These are phyloP conservation scores for Avahi laniger DNA, from an alignment of 2,797 vertebrate genomes.

Conservation along the genomic window DNA sequence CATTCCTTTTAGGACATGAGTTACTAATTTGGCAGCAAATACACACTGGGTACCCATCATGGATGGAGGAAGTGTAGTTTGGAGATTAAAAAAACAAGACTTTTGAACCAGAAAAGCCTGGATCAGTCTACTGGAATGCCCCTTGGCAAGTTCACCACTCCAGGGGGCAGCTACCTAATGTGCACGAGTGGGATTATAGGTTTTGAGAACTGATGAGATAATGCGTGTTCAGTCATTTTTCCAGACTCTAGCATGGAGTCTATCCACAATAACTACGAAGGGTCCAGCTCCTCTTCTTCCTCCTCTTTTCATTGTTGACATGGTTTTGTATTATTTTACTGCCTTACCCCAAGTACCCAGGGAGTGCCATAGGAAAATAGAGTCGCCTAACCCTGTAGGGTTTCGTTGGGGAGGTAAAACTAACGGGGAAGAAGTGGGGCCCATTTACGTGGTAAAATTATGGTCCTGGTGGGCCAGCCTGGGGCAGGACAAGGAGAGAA, in stretches of 20 bases:
- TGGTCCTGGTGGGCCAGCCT: neutral
- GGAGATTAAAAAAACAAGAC: neutral
- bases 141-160: neutral
- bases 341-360: neutral
- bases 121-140: neutral
- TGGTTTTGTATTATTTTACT: neutral
- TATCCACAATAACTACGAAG: neutral
- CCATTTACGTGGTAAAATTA: neutral
- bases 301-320: neutral
- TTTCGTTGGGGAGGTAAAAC: neutral
- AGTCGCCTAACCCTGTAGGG: neutral
- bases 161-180: neutral
- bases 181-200: neutral
- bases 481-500: neutral
- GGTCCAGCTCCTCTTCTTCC: neutral
- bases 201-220: neutral
- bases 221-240: neutral
- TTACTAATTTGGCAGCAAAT: neutral
- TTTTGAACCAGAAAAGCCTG: neutral
- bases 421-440: neutral
- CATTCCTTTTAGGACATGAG: neutral
- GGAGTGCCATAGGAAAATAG: neutral
- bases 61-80: neutral
- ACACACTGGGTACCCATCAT: neutral
- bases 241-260: neutral